Base-by-base conservation (phyloP, 2,888 invertebrate species). In the Chymomyza procnemis region DNA sequence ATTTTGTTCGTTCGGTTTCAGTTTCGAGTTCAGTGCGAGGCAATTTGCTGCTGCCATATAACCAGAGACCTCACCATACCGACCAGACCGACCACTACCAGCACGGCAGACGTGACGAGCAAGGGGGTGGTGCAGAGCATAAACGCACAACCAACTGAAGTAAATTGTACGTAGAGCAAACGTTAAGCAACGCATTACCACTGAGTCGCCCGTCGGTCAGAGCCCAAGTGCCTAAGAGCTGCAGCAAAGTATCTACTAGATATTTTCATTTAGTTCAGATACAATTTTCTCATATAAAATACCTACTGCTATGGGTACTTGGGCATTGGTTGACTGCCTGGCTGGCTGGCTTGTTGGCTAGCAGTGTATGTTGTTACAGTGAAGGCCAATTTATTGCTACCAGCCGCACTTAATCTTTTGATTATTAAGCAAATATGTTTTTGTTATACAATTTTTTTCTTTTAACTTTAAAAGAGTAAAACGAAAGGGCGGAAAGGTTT, bases 201-300 rank as follows among this genome's bases (percentile, higher is more conserved):
- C n/a, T n/a, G 26, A 26, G 26, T 26, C 46, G 59, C 57, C 46
- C 61, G 26, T 26, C 46, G 59, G 61, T 47, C 61, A 63, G 55
- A 58, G 52, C 16, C 69, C n/a, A n/a, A n/a, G n/a, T n/a, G n/a
- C n/a, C n/a, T n/a, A 66, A 67, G 58, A 50, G 18, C 60, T 66
- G 82, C 67, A 80, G 66, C 74, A 80, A 87, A 85, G 87, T 87
- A 80, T 77, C 78, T 79, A 76, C 79, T 79, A 74, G 70, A 84
- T 86, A 71, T 71, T 87, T 81, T 87, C 87, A 85, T 85, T 71
- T 52, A 41, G 62, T 62, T 75, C 78, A 75, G 70, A 75, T 68
- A 78, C 73, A 73, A 79, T 71, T 87, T 69, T 66, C 70, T 77
- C 80, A 26, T 41, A 41, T 41, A 41, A 41, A 16, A 4, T 47